Percentiles rank a stretch among this genome's conserved stretches.
Evolutionary conservation across 2,113 vertebrate species (phyloP).

Genomic region (Dendropsophus ebraccatus): DNA sequence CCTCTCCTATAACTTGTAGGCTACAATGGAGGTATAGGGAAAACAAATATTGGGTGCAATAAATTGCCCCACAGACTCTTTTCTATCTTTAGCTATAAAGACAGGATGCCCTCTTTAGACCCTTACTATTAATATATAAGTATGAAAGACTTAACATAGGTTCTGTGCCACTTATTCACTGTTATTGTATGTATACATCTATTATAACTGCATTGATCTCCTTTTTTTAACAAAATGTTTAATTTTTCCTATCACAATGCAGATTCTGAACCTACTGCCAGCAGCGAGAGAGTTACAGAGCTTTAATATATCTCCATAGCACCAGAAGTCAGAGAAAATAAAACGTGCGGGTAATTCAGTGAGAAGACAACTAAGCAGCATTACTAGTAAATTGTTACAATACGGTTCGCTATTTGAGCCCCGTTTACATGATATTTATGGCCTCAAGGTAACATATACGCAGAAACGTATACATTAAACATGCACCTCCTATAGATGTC

Average conservation of each 20-base stretch:
- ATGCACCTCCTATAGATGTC: too few relatives aligned
- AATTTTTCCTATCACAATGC: background rate
- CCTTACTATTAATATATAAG: background rate
- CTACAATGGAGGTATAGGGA: too few relatives aligned
- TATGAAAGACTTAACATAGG: background rate
- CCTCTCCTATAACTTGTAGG: too few relatives aligned
- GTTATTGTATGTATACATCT: background rate
- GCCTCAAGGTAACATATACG: too few relatives aligned
- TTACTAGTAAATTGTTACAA: background rate
- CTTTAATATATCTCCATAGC: slow-evolving; percentile 54
- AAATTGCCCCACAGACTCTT: too few relatives aligned
- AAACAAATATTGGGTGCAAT: too few relatives aligned
- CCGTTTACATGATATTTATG: too few relatives aligned
- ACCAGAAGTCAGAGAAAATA: slow-evolving; percentile 39
- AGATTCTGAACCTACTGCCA: background rate
- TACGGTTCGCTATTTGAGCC: too few relatives aligned
- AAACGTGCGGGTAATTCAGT: slow-evolving; percentile 38
- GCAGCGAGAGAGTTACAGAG: slow-evolving; percentile 47
- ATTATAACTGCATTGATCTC: too few relatives aligned
- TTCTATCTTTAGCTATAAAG: too few relatives aligned
- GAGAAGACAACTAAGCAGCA: background rate
- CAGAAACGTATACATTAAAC: too few relatives aligned
- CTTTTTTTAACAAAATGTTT: background rate
- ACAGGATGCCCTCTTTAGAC: too few relatives aligned
- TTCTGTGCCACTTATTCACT: background rate